Conservation (phyloP, 2,113 vertebrate genomes). For the Epinephelus fuscoguttatus region DNA sequence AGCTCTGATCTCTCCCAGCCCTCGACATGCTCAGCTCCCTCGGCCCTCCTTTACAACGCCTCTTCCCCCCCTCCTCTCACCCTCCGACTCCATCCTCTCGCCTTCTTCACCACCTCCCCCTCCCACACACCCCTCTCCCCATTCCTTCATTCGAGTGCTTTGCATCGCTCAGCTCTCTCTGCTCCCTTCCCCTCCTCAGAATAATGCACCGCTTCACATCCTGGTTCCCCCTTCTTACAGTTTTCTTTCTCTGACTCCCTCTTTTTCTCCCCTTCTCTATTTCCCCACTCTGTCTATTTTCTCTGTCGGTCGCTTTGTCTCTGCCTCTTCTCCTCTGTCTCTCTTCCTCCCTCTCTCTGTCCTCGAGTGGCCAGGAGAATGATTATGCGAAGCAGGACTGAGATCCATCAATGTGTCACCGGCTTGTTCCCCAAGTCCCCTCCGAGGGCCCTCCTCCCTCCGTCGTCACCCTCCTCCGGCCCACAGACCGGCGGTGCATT, state of each 20-base stretch:
- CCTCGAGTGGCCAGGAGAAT: slow-evolving; percentile 76
- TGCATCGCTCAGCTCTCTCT: slow-evolving; percentile 50
- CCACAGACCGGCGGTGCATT: slow-evolving; percentile 36
- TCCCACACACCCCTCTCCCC: neutral
- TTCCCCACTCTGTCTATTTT: neutral
- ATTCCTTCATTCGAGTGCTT: slow-evolving; percentile 25
- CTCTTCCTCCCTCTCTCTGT: slow-evolving; percentile 44
- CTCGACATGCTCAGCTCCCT: slow-evolving; percentile 36
- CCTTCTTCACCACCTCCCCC: neutral
- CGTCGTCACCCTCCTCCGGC: neutral
- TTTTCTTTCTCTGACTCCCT: slow-evolving; percentile 47
- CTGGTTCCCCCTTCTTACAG: slow-evolving; percentile 22
- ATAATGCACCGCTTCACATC: slow-evolving; percentile 52
- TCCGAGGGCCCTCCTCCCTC: neutral
- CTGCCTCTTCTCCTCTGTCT: slow-evolving; percentile 38
- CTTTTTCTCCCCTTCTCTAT: neutral
- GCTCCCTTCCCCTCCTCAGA: slow-evolving; percentile 32
- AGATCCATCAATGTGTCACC: slow-evolving; percentile 82
- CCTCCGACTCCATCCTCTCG: slow-evolving; percentile 35
- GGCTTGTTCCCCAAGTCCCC: slow-evolving; percentile 70
- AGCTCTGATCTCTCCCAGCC: slow-evolving; percentile 59
- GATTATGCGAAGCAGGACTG: slow-evolving; percentile 77
- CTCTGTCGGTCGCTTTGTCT: slow-evolving; percentile 43
- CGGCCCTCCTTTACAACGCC: slow-evolving; percentile 25
- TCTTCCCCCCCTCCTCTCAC: neutral